These are phyloP conservation scores for Etheostoma cragini DNA, from an alignment of 2,113 vertebrate species.

Conservation along the genomic window DNA sequence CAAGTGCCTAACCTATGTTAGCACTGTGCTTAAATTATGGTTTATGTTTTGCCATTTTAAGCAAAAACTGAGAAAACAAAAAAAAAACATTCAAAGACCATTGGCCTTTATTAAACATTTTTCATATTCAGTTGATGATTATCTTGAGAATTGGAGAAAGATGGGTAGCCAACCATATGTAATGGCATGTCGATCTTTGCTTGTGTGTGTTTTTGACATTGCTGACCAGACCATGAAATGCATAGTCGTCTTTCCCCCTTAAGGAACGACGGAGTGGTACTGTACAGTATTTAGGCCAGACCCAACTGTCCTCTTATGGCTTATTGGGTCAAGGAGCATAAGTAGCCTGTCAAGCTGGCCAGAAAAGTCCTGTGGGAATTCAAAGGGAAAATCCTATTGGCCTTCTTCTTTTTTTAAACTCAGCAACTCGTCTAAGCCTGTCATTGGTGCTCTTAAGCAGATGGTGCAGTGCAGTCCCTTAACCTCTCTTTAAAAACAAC, in stretches of 20 bases:
- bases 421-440: conserved; percentile 37
- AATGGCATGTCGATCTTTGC: neutral
- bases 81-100: neutral
- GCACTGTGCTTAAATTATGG: neutral
- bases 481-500: conserved; percentile 23
- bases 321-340: conserved; percentile 68
- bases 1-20: too few species aligned
- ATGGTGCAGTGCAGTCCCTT: conserved; percentile 31
- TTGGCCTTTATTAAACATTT: neutral
- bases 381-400: conserved; percentile 38
- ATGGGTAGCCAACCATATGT: neutral
- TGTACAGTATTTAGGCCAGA: conserved; percentile 55
- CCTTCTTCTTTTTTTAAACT: conserved; percentile 11
- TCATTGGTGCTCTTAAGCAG: conserved; percentile 32
- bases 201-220: neutral
- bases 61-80: neutral
- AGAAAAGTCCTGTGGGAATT: conserved; percentile 26
- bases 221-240: conserved; percentile 47
- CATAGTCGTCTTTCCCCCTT: conserved; percentile 6
- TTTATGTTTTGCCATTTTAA: neutral
- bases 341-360: conserved; percentile 46
- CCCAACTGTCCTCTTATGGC: conserved; percentile 50
- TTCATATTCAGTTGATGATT: neutral
- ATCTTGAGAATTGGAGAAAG: neutral
- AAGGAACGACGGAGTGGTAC: conserved; percentile 19